Evolutionary conservation across 1,140 invertebrate species (phyloP).

Genomic region (Cydia amplana): DNA sequence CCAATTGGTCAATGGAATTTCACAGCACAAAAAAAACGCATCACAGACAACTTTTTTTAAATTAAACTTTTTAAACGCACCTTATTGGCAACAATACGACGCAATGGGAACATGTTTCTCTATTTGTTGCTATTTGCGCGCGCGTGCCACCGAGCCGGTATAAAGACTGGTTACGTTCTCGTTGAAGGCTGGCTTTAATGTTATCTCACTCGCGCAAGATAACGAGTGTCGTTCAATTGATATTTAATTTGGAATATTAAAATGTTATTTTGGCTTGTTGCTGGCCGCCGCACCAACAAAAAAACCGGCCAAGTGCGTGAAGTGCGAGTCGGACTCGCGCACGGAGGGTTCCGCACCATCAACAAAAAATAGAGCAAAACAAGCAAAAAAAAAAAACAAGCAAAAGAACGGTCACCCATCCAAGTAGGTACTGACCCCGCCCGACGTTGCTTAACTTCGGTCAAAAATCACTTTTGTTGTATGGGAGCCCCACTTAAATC

Average conservation of each 20-base stretch:
- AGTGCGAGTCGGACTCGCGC: no score
- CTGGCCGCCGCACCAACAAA: neutral
- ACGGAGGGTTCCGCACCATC: no score
- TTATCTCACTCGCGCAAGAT: conserved; percentile 65
- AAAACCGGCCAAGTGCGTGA: no score
- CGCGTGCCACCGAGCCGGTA: conserved; percentile 45
- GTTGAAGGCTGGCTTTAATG: conserved; percentile 44
- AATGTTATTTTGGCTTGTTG: conserved; percentile 25
- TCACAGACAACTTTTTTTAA: conserved; percentile 32
- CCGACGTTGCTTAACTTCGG: no score
- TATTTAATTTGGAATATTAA: conserved; percentile 34
- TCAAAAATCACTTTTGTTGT: no score
- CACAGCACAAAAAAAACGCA: conserved; percentile 37
- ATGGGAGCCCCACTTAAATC: no score
- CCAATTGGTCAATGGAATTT: no score
- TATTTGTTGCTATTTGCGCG: conserved; percentile 50
- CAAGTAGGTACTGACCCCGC: no score
- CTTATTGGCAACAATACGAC: conserved; percentile 66
- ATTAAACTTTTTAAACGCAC: conserved; percentile 41
- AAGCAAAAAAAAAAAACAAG: no score
- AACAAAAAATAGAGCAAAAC: no score
- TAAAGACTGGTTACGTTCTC: conserved; percentile 50
- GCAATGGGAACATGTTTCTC: conserved; percentile 64
- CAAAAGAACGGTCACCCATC: no score
- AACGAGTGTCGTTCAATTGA: conserved; percentile 53